phyloP scores from a whole-genome alignment of 2,113 vertebrate species.

The Rhadina sibilatrix region DNA sequence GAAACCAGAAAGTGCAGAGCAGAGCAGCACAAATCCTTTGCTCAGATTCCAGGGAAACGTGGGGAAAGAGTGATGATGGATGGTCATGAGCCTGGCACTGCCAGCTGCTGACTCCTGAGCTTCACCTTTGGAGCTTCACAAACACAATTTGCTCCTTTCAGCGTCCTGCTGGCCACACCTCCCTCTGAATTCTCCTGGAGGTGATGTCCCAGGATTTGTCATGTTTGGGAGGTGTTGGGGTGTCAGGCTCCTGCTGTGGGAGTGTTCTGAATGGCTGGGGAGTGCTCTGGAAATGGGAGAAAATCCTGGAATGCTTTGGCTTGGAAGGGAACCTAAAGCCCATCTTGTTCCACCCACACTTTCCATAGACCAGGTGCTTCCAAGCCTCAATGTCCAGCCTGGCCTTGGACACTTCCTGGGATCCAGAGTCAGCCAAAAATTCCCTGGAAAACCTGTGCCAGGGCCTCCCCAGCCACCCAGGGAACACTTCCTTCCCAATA shows the following conservation, averaged over 20 bases:
- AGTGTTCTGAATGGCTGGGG: neutral
- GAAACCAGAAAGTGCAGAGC: constrained; percentile 2
- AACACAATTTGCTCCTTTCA: neutral
- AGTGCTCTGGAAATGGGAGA: neutral
- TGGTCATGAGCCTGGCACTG: accelerated
- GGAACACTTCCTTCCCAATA: neutral
- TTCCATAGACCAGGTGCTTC: accelerated
- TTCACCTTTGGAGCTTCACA: neutral
- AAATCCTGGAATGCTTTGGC: neutral
- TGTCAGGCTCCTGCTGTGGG: neutral
- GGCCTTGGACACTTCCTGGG: neutral
- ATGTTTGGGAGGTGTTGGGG: neutral
- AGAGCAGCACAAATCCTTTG: neutral
- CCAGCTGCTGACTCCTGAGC: neutral
- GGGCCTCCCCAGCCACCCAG: neutral
- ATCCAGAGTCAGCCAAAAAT: neutral
- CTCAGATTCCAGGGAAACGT: neutral
- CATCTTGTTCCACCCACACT: neutral
- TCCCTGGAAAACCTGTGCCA: neutral
- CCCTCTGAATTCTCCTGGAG: neutral
- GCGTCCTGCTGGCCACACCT: neutral
- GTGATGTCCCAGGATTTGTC: neutral
- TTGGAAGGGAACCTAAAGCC: neutral
- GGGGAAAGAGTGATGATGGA: neutral
- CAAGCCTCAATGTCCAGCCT: neutral